phyloP scores from a whole-genome alignment of 1,140 invertebrate species.

The Diachasma alloeum region DNA sequence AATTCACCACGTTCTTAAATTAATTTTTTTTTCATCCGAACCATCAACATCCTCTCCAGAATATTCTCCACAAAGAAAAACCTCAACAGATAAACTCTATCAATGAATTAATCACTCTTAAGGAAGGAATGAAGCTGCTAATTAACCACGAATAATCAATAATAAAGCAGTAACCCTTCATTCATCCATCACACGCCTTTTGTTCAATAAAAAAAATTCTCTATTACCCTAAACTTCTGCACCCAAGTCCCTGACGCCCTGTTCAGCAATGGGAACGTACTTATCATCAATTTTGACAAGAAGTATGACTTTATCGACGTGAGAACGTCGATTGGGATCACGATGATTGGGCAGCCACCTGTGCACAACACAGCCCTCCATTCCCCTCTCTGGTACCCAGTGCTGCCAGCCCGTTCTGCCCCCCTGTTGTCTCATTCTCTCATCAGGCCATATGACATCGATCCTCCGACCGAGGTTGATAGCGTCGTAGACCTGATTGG shows the following conservation, averaged over 20 bases:
- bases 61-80: not conserved
- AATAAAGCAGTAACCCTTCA: not conserved
- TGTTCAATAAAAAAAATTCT: not conserved
- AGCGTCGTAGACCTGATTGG: conserved; percentile 85
- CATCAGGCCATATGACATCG: conserved; percentile 92
- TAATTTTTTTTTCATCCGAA: not conserved
- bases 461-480: conserved; percentile 88
- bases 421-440: conserved; percentile 83
- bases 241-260: conserved; percentile 82
- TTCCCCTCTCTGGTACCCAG: conserved; percentile 88
- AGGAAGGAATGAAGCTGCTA: not conserved
- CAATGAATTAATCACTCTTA: not conserved
- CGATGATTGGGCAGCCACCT: conserved; percentile 90
- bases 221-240: conserved; percentile 69
- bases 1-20: no score
- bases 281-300: conserved; percentile 92
- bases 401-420: conserved; percentile 87
- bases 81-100: not conserved
- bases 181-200: not conserved
- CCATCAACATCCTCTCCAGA: not conserved
- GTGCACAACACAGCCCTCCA: conserved; percentile 91
- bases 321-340: conserved; percentile 83
- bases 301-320: conserved; percentile 89
- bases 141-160: not conserved
- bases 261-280: conserved; percentile 91